Percentiles rank a stretch among this genome's conserved stretches.
Evolutionary conservation across 2,113 vertebrate species (phyloP).

Genomic region (Geococcyx californianus): DNA sequence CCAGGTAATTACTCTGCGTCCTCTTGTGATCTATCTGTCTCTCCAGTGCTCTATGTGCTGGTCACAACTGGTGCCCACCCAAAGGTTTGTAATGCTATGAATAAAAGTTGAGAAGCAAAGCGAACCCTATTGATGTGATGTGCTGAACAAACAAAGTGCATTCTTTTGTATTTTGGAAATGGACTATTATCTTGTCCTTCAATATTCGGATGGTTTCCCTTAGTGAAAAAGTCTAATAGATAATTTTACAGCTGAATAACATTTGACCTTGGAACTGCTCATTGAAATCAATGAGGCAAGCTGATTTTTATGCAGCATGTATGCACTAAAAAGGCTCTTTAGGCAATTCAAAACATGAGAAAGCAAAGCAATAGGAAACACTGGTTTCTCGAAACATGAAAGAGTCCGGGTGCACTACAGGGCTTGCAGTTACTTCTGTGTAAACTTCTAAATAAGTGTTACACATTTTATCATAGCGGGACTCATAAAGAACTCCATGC

Average conservation of each 20-base stretch:
- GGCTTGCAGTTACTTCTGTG: neutral
- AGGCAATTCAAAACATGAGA: conserved; percentile 50
- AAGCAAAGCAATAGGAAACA: neutral
- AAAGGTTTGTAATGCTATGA: neutral
- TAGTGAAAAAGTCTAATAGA: conserved; percentile 21
- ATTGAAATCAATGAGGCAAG: conserved; percentile 61
- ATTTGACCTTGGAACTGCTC: conserved; percentile 53
- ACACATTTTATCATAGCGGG: neutral
- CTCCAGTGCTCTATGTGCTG: neutral
- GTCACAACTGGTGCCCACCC: neutral
- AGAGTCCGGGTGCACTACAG: neutral
- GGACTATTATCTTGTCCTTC: conserved; percentile 53
- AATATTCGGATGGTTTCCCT: conserved; percentile 35
- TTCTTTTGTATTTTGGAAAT: conserved; percentile 25
- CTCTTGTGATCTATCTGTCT: neutral
- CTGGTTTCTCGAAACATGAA: neutral
- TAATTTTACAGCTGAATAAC: conserved; percentile 60
- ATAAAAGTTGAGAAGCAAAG: neutral
- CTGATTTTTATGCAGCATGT: conserved; percentile 51
- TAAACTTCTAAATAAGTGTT: neutral
- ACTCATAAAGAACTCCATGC: neutral
- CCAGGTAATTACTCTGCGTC: neutral
- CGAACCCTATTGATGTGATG: neutral
- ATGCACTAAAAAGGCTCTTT: conserved; percentile 36
- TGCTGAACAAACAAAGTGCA: conserved; percentile 46